Conservation (phyloP, 2,888 invertebrate genomes). For the Mylabris sibirica region DNA sequence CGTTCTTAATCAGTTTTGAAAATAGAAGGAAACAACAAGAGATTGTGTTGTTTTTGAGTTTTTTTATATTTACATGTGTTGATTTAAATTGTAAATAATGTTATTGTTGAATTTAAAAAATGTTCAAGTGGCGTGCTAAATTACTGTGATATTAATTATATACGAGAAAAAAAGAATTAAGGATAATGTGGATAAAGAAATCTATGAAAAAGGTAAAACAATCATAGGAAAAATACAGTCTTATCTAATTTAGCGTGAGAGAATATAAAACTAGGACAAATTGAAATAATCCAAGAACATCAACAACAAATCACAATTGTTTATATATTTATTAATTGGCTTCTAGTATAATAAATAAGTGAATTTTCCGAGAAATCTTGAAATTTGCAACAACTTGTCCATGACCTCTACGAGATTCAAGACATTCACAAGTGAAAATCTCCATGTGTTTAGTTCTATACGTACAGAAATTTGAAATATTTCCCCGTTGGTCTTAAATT, state of each 20-base stretch:
- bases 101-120: not conserved
- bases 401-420: conserved; percentile 23
- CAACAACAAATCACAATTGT: not conserved
- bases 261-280: not conserved
- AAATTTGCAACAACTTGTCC: conserved; percentile 19
- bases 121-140: conserved; percentile 27
- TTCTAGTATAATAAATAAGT: no score
- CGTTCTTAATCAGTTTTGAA: not conserved
- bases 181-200: not conserved
- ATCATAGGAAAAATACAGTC: not conserved
- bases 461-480: not conserved
- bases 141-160: conserved; percentile 24
- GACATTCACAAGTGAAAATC: conserved; percentile 12
- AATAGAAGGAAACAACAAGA: no score
- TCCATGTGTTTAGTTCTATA: no score
- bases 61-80: conserved; percentile 33
- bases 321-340: not conserved
- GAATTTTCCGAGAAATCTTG: conserved; percentile 8
- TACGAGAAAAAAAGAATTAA: not conserved
- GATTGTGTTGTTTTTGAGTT: conserved; percentile 5
- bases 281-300: not conserved
- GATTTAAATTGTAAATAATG: conserved; percentile 15
- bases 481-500: conserved; percentile 17
- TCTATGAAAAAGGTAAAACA: conserved; percentile 5
- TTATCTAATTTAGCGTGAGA: not conserved